Evolutionary conservation across 2,888 invertebrate species (phyloP).

Genomic region (Thyatira batis): DNA sequence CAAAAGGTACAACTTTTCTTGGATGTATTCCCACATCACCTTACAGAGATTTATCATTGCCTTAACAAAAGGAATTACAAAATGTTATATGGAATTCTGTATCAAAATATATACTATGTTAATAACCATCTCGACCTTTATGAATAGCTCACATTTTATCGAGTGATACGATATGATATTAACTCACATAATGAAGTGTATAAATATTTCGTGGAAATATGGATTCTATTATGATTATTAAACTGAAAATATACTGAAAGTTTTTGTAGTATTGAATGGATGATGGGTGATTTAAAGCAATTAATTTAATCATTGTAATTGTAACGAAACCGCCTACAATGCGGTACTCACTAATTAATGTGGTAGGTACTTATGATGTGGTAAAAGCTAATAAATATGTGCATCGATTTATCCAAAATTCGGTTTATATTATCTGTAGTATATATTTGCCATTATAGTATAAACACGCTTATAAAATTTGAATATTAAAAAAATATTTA

Average conservation of each 20-base stretch:
- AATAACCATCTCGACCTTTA: background rate
- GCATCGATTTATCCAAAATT: too few relatives aligned
- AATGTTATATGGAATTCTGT: background rate
- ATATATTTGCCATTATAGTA: too few relatives aligned
- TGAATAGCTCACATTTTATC: background rate
- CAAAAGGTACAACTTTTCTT: slow-evolving; percentile 29
- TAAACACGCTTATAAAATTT: too few relatives aligned
- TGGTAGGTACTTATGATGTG: background rate
- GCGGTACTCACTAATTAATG: background rate
- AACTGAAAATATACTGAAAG: too few relatives aligned
- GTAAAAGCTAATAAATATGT: background rate
- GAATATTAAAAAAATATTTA: too few relatives aligned
- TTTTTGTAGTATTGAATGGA: too few relatives aligned
- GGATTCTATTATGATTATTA: too few relatives aligned
- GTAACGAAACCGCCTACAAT: background rate
- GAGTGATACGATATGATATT: too few relatives aligned
- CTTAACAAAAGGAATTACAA: slow-evolving; percentile 10
- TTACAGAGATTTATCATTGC: slow-evolving; percentile 31
- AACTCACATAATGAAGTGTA: too few relatives aligned
- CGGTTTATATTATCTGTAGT: too few relatives aligned
- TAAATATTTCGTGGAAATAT: too few relatives aligned
- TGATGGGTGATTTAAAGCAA: too few relatives aligned
- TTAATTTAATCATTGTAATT: background rate
- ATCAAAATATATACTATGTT: background rate
- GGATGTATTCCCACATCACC: slow-evolving; percentile 26